Conservation (phyloP, 2,797 vertebrate species). For the Pangasius krempfi region DNA sequence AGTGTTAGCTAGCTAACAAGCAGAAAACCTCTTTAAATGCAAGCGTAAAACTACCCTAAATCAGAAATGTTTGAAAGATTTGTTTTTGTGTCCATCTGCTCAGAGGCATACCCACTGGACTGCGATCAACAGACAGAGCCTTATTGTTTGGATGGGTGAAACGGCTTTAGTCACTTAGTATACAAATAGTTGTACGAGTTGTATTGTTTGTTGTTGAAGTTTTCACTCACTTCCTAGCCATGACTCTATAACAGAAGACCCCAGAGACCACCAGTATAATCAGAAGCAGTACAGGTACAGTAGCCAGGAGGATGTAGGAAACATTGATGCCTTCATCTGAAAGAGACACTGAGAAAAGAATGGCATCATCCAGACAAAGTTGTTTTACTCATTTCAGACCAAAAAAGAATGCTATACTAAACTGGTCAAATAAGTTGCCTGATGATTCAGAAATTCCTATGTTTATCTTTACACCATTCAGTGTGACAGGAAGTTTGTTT, state of each 20-base stretch:
- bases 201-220: not conserved
- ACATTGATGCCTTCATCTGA: conserved; percentile 75
- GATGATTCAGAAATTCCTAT: conserved; percentile 75
- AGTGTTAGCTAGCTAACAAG: not conserved
- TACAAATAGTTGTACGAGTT: not conserved
- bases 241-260: conserved; percentile 81
- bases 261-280: conserved; percentile 72
- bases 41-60: not conserved
- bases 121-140: not conserved
- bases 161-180: not conserved
- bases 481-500: conserved; percentile 67
- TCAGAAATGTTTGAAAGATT: not conserved
- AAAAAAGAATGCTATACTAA: not conserved
- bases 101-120: not conserved
- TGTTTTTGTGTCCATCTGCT: not conserved
- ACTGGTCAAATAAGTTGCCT: conserved; percentile 69
- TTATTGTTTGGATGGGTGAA: not conserved
- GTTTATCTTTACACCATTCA: conserved; percentile 68
- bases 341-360: conserved; percentile 66
- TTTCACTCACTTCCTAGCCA: conserved; percentile 78
- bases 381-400: not conserved
- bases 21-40: not conserved
- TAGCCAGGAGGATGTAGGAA: conserved; percentile 83
- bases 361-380: not conserved
- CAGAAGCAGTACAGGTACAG: conserved; percentile 81